Conservation (phyloP, 2,113 vertebrate species). For the Callospermophilus lateralis region DNA sequence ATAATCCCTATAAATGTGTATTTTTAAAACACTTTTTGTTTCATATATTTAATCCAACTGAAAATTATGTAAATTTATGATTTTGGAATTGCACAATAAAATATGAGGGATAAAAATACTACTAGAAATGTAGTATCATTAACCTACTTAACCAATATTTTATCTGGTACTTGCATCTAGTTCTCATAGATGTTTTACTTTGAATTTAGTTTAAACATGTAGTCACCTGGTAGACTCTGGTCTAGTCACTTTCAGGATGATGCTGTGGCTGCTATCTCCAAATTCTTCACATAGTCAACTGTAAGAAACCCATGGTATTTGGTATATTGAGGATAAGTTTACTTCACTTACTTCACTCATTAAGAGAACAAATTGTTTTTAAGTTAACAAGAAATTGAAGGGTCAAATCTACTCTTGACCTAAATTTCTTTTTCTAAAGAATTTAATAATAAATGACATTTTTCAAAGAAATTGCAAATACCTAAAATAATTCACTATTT, state of each 20-base stretch:
- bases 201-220: not conserved
- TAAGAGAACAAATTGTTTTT: not conserved
- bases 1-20: slow-evolving; percentile 56
- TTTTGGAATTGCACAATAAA: not conserved
- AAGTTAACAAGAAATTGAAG: not conserved
- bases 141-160: not conserved
- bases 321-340: not conserved
- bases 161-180: not conserved
- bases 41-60: not conserved
- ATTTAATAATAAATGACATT: not conserved
- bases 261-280: not conserved
- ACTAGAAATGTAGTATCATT: not conserved
- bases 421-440: not conserved
- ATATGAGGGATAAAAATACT: not conserved
- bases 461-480: not conserved
- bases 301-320: not conserved
- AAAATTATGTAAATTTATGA: not conserved
- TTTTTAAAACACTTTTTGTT: not conserved
- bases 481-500: not conserved
- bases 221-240: not conserved
- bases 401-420: not conserved
- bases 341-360: not conserved
- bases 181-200: not conserved
- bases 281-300: not conserved
- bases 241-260: not conserved